Conservation (phyloP, 1,140 invertebrate genomes). For the Macrobrachium rosenbergii region DNA sequence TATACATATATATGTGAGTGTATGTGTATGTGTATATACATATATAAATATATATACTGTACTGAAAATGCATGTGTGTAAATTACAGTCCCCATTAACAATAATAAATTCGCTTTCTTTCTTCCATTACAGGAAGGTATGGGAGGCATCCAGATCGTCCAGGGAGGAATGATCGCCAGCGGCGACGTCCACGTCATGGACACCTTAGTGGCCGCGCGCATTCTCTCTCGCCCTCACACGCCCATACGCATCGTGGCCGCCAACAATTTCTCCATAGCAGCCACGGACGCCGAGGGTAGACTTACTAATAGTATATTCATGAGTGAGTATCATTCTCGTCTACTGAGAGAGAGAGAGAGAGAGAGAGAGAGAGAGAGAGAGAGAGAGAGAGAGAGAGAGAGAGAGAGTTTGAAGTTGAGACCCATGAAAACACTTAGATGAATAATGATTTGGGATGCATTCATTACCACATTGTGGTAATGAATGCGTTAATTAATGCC, state of each 20-base stretch:
- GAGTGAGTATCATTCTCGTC: slow-evolving; percentile 23
- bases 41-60: no score
- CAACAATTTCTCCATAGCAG: slow-evolving; percentile 46
- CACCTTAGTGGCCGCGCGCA: slow-evolving; percentile 39
- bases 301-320: slow-evolving; percentile 48
- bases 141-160: slow-evolving; percentile 48
- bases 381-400: slow-evolving; percentile 4
- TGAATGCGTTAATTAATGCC: no score
- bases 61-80: no score
- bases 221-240: slow-evolving; percentile 32
- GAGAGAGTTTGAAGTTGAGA: no score
- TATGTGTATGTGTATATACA: no score
- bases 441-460: neutral
- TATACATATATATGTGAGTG: no score
- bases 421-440: neutral
- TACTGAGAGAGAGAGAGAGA: neutral
- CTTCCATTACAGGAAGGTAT: slow-evolving; percentile 38
- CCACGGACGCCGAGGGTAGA: slow-evolving; percentile 20
- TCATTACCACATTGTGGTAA: no score
- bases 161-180: slow-evolving; percentile 42
- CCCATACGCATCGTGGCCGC: slow-evolving; percentile 38
- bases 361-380: slow-evolving; percentile 8
- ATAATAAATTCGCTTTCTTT: no score
- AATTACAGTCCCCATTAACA: no score
- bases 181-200: slow-evolving; percentile 51